phyloP scores from a whole-genome alignment of 2,797 vertebrate species.

The Anabas testudineus region DNA sequence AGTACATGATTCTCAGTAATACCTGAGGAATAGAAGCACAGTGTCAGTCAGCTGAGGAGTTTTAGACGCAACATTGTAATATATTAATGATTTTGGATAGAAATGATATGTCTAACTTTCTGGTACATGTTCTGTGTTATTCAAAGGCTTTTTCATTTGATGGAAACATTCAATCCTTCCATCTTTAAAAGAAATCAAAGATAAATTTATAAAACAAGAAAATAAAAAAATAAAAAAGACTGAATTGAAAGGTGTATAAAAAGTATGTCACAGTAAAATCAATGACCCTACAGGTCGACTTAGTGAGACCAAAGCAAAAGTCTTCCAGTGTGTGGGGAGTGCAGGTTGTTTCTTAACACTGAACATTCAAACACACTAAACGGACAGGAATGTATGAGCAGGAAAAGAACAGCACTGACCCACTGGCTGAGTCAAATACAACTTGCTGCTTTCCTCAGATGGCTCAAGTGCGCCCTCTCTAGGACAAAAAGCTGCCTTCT shows the following conservation, averaged over 20 bases:
- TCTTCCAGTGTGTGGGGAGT: not conserved
- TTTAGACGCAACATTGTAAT: not conserved
- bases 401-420: not conserved
- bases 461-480: slow-evolving; percentile 55
- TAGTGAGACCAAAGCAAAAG: not conserved
- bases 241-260: slow-evolving; percentile 8
- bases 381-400: slow-evolving; percentile 26
- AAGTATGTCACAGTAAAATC: slow-evolving; percentile 22
- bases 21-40: slow-evolving; percentile 23
- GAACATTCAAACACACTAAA: slow-evolving; percentile 7
- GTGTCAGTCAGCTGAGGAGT: not conserved
- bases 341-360: not conserved
- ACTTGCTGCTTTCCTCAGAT: slow-evolving; percentile 11
- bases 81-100: not conserved
- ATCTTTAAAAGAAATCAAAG: slow-evolving; percentile 19
- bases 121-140: not conserved
- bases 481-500: slow-evolving; percentile 23
- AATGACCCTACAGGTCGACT: not conserved
- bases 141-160: not conserved
- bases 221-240: slow-evolving; percentile 1
- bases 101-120: not conserved
- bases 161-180: not conserved
- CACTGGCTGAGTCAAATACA: too few species aligned
- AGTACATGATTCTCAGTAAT: not conserved
- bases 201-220: not conserved